A percentile compares a stretch with the other conserved stretches of the same genome.
Evolutionary conservation across 2,797 vertebrate species (phyloP).

Genomic region (Choloepus didactylus): DNA sequence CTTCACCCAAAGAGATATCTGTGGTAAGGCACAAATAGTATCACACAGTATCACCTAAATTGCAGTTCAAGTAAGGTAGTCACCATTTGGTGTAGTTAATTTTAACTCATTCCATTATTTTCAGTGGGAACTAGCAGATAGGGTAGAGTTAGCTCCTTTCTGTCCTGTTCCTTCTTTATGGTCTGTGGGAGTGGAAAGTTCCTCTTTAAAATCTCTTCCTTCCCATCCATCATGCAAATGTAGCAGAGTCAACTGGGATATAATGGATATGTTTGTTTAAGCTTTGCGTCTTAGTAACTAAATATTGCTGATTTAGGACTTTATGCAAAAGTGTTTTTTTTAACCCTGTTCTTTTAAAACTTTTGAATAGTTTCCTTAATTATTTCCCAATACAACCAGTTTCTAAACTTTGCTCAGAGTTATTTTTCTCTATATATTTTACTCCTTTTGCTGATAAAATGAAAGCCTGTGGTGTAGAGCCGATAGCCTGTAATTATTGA

Average conservation of each 20-base stretch:
- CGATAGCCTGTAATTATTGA: neutral
- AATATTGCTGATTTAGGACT: neutral
- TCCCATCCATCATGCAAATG: neutral
- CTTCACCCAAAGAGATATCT: neutral
- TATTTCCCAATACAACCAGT: slow-evolving; percentile 29
- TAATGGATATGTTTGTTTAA: slow-evolving; percentile 21
- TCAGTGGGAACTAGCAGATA: neutral
- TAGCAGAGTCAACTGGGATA: neutral
- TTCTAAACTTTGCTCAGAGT: slow-evolving; percentile 34
- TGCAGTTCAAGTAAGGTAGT: slow-evolving; percentile 4
- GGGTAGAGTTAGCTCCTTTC: neutral
- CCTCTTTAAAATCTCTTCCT: neutral
- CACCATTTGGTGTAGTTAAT: neutral
- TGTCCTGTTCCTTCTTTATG: neutral
- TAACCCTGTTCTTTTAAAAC: neutral
- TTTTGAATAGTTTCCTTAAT: slow-evolving; percentile 34
- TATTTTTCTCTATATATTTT: neutral
- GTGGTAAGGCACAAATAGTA: neutral
- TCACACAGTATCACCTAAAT: neutral
- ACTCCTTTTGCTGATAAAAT: neutral
- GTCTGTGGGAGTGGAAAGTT: neutral
- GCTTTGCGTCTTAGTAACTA: neutral
- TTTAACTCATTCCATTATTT: slow-evolving; percentile 40
- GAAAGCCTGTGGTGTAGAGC: neutral
- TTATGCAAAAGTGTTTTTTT: neutral